Conservation (phyloP, 2,888 invertebrate species). For the Dichetophora obliterata region DNA sequence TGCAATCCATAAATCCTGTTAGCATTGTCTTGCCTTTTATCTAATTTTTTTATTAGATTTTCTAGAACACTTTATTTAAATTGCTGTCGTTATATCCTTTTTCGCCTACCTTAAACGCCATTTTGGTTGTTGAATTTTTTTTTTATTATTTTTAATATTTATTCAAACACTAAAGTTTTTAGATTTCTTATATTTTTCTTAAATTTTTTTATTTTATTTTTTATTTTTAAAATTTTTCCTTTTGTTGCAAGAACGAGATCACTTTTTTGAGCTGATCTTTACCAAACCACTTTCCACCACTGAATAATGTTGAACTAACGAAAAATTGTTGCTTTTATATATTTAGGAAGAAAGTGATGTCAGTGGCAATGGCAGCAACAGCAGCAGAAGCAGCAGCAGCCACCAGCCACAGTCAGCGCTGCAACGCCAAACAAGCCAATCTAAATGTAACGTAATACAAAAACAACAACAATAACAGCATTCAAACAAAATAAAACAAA, state of each 20-base stretch:
- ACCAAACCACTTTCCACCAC: conserved; percentile 69
- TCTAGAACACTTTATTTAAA: conserved; percentile 8
- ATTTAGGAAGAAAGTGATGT: conserved; percentile 69
- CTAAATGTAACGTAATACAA: conserved; percentile 23
- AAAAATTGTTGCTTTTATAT: conserved; percentile 69
- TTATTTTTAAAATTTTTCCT: conserved; percentile 25
- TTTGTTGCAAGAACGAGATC: conserved; percentile 53
- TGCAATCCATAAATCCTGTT: neutral
- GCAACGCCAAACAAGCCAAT: conserved; percentile 33
- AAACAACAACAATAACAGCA: neutral
- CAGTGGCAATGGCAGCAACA: conserved; percentile 42
- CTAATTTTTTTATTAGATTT: neutral
- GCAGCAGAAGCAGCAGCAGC: conserved; percentile 31
- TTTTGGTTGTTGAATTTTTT: conserved; percentile 51
- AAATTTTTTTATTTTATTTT: neutral
- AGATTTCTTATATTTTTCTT: conserved; percentile 30
- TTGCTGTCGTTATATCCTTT: conserved; percentile 2
- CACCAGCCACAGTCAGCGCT: conserved; percentile 31
- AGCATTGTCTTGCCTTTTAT: neutral
- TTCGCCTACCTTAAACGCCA: conserved; percentile 66
- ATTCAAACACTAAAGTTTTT: conserved; percentile 25
- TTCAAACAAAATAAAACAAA: neutral
- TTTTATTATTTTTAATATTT: conserved; percentile 44
- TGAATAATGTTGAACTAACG: conserved; percentile 69
- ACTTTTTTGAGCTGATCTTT: conserved; percentile 61